Evolutionary conservation across 2,888 invertebrate genomes (phyloP).

Genomic region (Anoncus sp.): DNA sequence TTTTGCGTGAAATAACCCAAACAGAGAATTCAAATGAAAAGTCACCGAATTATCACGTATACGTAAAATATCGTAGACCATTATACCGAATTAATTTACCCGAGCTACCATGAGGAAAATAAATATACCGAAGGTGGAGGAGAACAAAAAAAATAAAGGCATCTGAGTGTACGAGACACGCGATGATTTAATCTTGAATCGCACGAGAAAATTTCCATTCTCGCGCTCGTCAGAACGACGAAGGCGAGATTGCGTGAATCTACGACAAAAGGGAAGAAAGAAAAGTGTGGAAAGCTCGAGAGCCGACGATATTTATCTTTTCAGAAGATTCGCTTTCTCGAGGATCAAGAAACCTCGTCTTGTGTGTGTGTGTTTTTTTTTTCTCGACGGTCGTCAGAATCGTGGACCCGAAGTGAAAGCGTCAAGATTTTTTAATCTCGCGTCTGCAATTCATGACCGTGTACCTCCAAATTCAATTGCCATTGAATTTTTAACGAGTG

Average conservation of each 20-base stretch:
- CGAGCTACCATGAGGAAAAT: conserved; percentile 20
- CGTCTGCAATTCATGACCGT: conserved; percentile 57
- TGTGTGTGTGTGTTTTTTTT: conserved; percentile 11
- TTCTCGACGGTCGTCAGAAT: conserved; percentile 11
- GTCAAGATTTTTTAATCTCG: conserved; percentile 56
- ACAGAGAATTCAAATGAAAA: conserved; percentile 1
- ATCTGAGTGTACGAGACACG: conserved; percentile 28
- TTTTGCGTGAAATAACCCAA: not conserved
- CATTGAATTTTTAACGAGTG: conserved; percentile 46
- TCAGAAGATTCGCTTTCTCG: conserved; percentile 28
- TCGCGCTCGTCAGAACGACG: conserved; percentile 39
- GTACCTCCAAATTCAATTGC: conserved; percentile 40
- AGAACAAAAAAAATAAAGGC: conserved; percentile 21
- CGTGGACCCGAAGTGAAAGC: conserved; percentile 24
- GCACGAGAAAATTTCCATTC: conserved; percentile 55
- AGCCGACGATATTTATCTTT: conserved; percentile 15
- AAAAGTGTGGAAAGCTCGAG: conserved; percentile 10
- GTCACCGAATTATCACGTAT: not conserved
- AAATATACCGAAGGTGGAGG: conserved; percentile 24
- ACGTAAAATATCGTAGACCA: conserved; percentile 23
- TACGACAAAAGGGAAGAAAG: conserved; percentile 39
- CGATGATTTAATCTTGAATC: conserved; percentile 53
- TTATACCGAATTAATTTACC: conserved; percentile 34
- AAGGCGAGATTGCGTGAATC: conserved; percentile 46
- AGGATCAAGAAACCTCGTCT: conserved; percentile 28